Evolutionary conservation across 1,140 invertebrate genomes (phyloP), one percentile per base, ranked within the genome.

Genomic region (Melanaphis sacchari): DNA sequence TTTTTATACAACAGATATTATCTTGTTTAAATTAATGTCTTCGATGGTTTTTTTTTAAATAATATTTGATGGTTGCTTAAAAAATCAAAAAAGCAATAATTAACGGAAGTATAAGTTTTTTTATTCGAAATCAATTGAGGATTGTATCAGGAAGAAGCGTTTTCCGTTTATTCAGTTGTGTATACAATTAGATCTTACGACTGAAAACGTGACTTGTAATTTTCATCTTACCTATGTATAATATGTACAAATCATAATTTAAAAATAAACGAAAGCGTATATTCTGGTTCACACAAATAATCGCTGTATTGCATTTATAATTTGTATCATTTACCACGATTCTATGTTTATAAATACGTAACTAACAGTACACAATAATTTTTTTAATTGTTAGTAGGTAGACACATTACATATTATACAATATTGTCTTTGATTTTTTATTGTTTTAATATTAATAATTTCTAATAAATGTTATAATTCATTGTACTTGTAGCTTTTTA

Each of bases 121-220:
- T 11, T n/a, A 66, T 66, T 66, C 59, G 59, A 66, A 66, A 66
- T 66, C 59, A 66, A 66, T 66, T 66, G 31, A 31, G 59, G 59
- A 66, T 66, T 66, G 59, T 15, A 66, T 66, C 59, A 66, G 59
- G 59, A 66, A 66, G 59, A 66, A n/a, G 31, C 59, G n/a, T 66
- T 66, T 66, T 66, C 31, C 59, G 59, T 66, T 66, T 66, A 66
- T 31, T 66, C 59, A 66, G 31, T 66, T 66, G 59, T 66, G 31
- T 66, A 66, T 66, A 66, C 59, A 66, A 66, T 66, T 66, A 66
- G 59, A 66, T 66, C 59, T 66, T 66, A 66, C 59, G 59, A 66
- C 31, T 66, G 59, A 66, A 66, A 66, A 66, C 59, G 59, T 66
- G 59, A 66, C 59, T 66, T 66, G 59, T 66, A n/a, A 66, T 66